Evolutionary conservation across 2,113 vertebrate genomes (phyloP).

Genomic region (Corapipo altera): DNA sequence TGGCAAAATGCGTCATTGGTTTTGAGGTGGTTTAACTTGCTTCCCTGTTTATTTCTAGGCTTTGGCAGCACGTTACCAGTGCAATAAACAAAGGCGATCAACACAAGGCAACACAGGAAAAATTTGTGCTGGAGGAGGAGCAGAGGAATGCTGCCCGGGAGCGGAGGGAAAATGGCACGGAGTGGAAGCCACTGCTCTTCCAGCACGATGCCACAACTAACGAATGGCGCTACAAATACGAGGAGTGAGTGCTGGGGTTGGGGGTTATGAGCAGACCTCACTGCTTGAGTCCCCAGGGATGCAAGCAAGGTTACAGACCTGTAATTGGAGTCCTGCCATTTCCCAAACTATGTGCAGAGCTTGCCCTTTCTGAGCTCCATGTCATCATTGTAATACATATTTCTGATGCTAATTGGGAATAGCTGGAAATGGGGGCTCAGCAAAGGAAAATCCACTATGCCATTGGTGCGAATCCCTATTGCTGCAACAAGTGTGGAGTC

Average conservation of each 20-base stretch:
- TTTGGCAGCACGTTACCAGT: constrained; percentile 91
- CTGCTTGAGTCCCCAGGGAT: neutral
- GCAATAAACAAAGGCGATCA: constrained; percentile 91
- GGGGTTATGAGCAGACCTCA: neutral
- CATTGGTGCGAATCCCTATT: neutral
- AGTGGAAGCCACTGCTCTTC: constrained; percentile 86
- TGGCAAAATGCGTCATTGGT: neutral
- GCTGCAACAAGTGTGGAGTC: neutral
- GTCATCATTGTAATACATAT: neutral
- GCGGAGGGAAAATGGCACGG: constrained; percentile 72
- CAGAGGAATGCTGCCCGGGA: constrained; percentile 82
- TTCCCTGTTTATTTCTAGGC: constrained; percentile 68
- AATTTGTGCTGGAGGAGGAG: constrained; percentile 89
- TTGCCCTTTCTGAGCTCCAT: neutral
- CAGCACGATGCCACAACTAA: constrained; percentile 72
- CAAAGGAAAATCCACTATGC: neutral
- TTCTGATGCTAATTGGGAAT: neutral
- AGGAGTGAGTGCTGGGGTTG: constrained; percentile 76
- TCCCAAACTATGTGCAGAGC: neutral
- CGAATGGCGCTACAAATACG: constrained; percentile 88
- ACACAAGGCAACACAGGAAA: constrained; percentile 88
- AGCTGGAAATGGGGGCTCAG: neutral
- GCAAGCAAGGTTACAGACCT: neutral
- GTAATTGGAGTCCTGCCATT: neutral
- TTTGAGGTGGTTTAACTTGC: neutral